These are phyloP conservation scores for Sturnus vulgaris DNA, from an alignment of 2,113 vertebrate genomes.

Conservation along the genomic window DNA sequence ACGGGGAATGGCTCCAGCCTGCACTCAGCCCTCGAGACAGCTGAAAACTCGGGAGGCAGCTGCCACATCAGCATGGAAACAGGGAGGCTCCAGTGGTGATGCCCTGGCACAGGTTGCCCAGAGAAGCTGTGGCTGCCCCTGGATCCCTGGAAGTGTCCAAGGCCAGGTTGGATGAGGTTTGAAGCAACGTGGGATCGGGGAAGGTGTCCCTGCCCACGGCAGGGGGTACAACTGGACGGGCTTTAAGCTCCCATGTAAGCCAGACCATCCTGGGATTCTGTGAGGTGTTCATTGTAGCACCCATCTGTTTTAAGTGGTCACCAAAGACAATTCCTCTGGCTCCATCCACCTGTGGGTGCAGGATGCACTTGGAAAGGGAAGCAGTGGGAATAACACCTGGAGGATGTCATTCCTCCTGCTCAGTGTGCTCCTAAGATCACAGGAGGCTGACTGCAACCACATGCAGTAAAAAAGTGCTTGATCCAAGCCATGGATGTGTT, in stretches of 20 bases:
- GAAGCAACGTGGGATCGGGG: neutral
- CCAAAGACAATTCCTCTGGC: neutral
- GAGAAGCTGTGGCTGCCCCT: neutral
- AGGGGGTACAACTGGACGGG: neutral
- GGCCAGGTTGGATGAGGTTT: neutral
- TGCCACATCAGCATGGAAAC: neutral
- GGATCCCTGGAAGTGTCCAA: neutral
- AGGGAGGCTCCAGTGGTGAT: neutral
- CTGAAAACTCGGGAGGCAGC: neutral
- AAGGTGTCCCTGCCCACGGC: neutral
- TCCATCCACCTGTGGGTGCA: neutral
- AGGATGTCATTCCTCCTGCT: neutral
- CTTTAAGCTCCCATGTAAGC: neutral
- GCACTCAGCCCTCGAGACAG: neutral
- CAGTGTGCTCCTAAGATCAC: accelerated
- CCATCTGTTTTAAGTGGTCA: neutral
- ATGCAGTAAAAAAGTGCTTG: neutral
- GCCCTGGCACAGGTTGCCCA: neutral
- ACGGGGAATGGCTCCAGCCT: neutral
- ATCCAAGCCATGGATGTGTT: neutral
- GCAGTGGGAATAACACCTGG: neutral
- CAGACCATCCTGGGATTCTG: neutral
- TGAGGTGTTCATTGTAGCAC: neutral
- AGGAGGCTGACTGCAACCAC: neutral
- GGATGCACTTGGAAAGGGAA: neutral